Evolutionary conservation across 1,140 invertebrate species (phyloP), one percentile per base, ranked within the genome.

Genomic region (Aradophagus sp.): DNA sequence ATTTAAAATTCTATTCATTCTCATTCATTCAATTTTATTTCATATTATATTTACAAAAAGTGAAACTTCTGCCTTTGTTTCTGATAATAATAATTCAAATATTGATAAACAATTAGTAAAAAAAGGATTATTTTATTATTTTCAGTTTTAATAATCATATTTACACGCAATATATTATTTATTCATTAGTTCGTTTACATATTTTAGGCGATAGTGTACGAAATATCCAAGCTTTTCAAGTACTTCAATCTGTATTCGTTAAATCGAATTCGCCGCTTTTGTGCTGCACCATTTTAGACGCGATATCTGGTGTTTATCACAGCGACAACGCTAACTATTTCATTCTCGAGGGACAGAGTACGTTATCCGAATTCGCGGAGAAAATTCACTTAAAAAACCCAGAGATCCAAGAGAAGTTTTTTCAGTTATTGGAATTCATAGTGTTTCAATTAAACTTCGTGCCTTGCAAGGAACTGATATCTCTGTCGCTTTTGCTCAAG

Each of bases 291-390:
- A 95, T 99, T 65, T 86, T 99, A 39, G 97, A 99, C 80, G 95
- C 96, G 1, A 97, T 99, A 79, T 97, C 93, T 8, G 95, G 94
- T 69, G 93, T 99, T 8, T 99, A 99, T 84, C 95, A 98, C 83
- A 95, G 97, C 13, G 98, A 99, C 83, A 94, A 96, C 82, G 95
- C 96, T 11, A 99, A 99, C 86, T 99, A 99, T 85, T 99, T 99
- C 81, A 98, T 99, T 76, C 87, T 99, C 0, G 98, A 99, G 84
- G 93, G 94, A 72, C 95, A 98, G 83, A 95, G 97, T 80, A 98
- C 97, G 2, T 86, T 99, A 5, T 95, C 95, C 72, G 94, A 97
- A 82, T 98, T 99, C 86, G 95, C 95, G 1, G 98, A 99, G 80
- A 95, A 94, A 79, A 97, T 99, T 70, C 91, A 97, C 75, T 83